Base-by-base conservation (phyloP, 2,113 vertebrate species). In the Nothocercus nigrocapillus region DNA sequence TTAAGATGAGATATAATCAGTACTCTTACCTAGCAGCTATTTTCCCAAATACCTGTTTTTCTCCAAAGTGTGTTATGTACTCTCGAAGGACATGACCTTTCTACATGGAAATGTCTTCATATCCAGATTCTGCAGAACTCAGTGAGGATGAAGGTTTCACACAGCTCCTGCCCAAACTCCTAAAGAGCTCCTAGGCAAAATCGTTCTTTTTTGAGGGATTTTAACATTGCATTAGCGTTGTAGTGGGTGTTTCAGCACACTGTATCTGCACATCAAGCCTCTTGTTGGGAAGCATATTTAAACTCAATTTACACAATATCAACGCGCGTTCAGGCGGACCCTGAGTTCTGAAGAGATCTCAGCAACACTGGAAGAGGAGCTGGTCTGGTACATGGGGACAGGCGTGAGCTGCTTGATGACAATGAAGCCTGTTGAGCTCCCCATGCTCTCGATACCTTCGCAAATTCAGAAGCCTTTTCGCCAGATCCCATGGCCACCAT, bases 161-260 rank as follows among this genome's bases (percentile, higher is more conserved):
- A 40, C 13, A 10, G 7, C 62, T 32, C 9, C 2, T 12, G 45
- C 32, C 44, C 69, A 38, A 72, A 13, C 15, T 49, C 42, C 53
- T 16, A 0, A 3, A 20, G 24, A 85, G 45, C 3, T 51, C 66
- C 13, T 3, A 47, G 5, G 6, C 0, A 1, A 24, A 59, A 15
- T n/a, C 25, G 5, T 3, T 2, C 6, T n/a, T 49, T 15, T 17
- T 8, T 32, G 38, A 44, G 40, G 32, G 12, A 27, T 27, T 22
- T 7, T n/a, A 27, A 1, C 1, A 8, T 9, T 27, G 19, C 54
- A 22, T 21, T 7, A 15, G 32, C 11, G 4, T 4, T 5, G 16
- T 49, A 5, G 28, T 0, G 8, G 76, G 17, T 49, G 77, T 15
- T 9, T 87, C 68, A 21, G 20, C 34, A 24, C 9, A 1, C 36